Percentiles rank a stretch among this genome's conserved stretches.
These are phyloP conservation scores for Remorina albescens DNA, from an alignment of 2,797 vertebrate genomes.

Conservation along the genomic window DNA sequence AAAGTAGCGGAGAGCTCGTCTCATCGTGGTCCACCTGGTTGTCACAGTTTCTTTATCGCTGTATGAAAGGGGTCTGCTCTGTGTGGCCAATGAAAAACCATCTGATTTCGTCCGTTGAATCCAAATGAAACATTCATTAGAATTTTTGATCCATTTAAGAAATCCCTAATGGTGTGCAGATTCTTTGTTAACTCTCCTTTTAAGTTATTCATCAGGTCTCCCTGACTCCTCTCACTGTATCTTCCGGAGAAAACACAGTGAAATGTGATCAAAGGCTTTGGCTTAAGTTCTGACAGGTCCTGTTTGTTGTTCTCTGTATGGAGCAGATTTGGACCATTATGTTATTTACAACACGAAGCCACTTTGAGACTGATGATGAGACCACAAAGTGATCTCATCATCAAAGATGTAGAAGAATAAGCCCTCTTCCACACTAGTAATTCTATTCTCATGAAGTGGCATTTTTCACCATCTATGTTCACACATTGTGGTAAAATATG, in stretches of 20 bases:
- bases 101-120: too few species aligned
- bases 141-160: too few species aligned
- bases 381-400: slow-evolving; percentile 33
- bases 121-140: too few species aligned
- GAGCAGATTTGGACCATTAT: slow-evolving; percentile 44
- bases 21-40: neutral
- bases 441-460: neutral
- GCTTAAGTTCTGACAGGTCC: slow-evolving; percentile 33
- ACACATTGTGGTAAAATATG: neutral
- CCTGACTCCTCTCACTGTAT: slow-evolving; percentile 10
- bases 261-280: slow-evolving; percentile 62
- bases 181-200: slow-evolving; percentile 17
- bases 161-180: neutral
- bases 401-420: neutral
- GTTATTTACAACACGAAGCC: slow-evolving; percentile 42
- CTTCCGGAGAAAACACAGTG: slow-evolving; percentile 29
- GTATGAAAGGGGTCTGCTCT: too few species aligned
- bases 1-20: too few species aligned
- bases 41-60: neutral
- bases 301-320: slow-evolving; percentile 48
- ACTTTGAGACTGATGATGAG: slow-evolving; percentile 16
- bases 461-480: slow-evolving; percentile 6
- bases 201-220: slow-evolving; percentile 12
- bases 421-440: neutral
- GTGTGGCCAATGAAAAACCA: too few species aligned